These are phyloP conservation scores for Hipparchia semele DNA, from an alignment of 2,888 invertebrate species.

Conservation along the genomic window DNA sequence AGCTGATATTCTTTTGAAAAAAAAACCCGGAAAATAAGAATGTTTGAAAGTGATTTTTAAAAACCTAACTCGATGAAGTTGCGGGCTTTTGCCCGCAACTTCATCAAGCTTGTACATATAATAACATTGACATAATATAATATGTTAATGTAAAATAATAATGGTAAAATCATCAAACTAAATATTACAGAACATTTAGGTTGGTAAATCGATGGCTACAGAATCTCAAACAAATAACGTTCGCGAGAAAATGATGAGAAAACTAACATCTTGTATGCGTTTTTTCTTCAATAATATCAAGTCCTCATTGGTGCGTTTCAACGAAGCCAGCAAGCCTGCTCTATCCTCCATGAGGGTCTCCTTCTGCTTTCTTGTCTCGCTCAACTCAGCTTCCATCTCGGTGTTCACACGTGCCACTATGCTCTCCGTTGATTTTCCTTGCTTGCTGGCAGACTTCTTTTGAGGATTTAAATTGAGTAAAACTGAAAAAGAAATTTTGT, in stretches of 20 bases:
- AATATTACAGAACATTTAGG: too few relatives aligned
- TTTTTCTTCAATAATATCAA: conserved; percentile 90
- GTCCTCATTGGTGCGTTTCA: conserved; percentile 89
- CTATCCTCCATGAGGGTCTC: conserved; percentile 79
- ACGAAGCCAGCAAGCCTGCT: conserved; percentile 84
- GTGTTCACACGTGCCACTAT: conserved; percentile 65
- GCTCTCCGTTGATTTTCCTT: conserved; percentile 70
- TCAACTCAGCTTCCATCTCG: conserved; percentile 73
- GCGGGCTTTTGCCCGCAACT: too few relatives aligned
- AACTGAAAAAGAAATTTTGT: conserved; percentile 55
- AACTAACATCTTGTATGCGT: conserved; percentile 90
- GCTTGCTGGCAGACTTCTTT: conserved; percentile 59
- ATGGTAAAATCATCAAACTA: too few relatives aligned
- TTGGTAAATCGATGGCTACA: too few relatives aligned
- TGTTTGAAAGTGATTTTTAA: too few relatives aligned
- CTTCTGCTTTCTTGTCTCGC: conserved; percentile 71
- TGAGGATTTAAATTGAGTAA: conserved; percentile 69
- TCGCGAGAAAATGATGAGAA: not conserved
- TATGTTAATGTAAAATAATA: too few relatives aligned
- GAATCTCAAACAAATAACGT: too few relatives aligned
- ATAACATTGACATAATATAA: too few relatives aligned
- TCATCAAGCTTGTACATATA: too few relatives aligned
- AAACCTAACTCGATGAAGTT: too few relatives aligned
- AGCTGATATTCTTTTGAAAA: too few relatives aligned
- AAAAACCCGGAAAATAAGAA: too few relatives aligned